A percentile compares a stretch with the other conserved stretches of the same genome.
Evolutionary conservation across 2,797 vertebrate genomes (phyloP).

Genomic region (Kryptolebias ocellatus): DNA sequence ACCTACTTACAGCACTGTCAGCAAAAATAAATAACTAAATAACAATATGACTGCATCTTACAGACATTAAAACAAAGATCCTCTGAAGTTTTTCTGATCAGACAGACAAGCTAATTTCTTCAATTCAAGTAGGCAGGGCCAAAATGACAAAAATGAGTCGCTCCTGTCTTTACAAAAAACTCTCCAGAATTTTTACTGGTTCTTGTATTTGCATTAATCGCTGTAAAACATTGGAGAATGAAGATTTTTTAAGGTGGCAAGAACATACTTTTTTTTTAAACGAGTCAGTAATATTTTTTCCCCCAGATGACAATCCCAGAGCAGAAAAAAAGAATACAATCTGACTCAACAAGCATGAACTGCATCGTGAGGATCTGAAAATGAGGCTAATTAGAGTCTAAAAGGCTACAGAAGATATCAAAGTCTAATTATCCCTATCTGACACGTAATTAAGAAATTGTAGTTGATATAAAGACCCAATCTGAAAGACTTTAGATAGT

Average conservation of each 20-base stretch:
- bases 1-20: no score
- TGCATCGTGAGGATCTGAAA: not conserved
- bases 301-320: not conserved
- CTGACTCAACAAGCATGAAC: not conserved
- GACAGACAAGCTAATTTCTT: no score
- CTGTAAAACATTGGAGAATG: no score
- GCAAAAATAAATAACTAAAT: no score
- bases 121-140: no score
- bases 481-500: not conserved
- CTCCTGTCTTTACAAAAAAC: no score
- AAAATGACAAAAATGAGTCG: no score
- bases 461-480: not conserved
- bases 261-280: no score
- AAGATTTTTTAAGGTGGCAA: no score
- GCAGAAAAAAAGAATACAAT: not conserved
- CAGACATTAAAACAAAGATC: no score
- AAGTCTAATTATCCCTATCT: not conserved
- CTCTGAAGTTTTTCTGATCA: no score
- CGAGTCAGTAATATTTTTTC: not conserved
- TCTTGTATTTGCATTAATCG: not conserved
- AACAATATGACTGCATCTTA: no score
- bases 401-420: not conserved
- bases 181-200: not conserved
- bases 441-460: not conserved
- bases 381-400: constrained; percentile 2